Evolutionary conservation across 2,797 vertebrate species (phyloP), one percentile per base, ranked within the genome.

Genomic region (Macrochelys suwanniensis): DNA sequence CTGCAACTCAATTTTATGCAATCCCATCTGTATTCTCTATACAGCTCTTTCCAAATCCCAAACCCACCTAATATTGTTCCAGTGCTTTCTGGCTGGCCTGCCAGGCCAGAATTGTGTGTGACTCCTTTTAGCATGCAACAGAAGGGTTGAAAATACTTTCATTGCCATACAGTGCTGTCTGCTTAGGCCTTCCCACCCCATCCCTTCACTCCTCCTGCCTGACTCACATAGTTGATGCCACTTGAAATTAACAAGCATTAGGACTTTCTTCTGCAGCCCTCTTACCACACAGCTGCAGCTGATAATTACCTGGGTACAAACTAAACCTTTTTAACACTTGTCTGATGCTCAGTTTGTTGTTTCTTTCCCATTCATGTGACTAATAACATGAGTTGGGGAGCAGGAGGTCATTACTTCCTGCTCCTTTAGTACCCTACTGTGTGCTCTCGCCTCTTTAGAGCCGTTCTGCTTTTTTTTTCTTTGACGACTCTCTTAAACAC

Each of bases 221-320:
- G 96, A 96, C 89, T 97, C 96, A 82, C 91, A 17, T 7, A 47
- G 68, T 59, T 31, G 37, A 77, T 82, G 79, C 94, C 94, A 26
- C 95, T 90, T 81, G 89, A 84, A 91, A 93, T 87, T 89, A 92
- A 71, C 92, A 81, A 87, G 94, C 88, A 82, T 95, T 65, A 82
- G 82, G 80, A 82, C 85, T 97, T 50, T 89, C 95, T 97, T 95
- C 94, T 94, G 90, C 93, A 91, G 1, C 1, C 53, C 80, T 93
- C 84, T 31, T 87, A 94, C 95, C 11, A 92, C 92, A 1, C 93
- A 26, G 89, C 91, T 89, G 0, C 87, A 2, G 89, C 79, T 23
- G 25, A 93, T 92, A 85, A 50, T 77, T 92, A 88, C 85, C 95
- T 85, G 93, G 59, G 25, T 88, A 93, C 95, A 95, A 85, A 94